Percentiles rank a stretch among this genome's conserved stretches.
Conservation (phyloP, 2,797 vertebrate species). For the Cetoscarus ocellatus region DNA sequence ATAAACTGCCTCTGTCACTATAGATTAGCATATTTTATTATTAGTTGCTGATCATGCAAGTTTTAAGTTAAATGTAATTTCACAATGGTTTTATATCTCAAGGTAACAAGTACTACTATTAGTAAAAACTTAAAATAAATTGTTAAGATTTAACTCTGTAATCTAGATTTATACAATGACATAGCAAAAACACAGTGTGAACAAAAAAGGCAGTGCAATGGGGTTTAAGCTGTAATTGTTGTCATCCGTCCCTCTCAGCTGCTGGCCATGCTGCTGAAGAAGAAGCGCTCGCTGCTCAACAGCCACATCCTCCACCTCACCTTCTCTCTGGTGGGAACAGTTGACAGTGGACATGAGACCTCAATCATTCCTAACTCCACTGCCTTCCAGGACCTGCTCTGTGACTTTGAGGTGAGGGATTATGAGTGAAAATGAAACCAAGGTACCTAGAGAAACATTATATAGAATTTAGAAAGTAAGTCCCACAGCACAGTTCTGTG, state of each 20-base stretch:
- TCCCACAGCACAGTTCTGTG: too few species aligned
- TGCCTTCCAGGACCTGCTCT: constrained; percentile 98
- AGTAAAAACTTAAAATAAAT: neutral
- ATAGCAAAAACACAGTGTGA: neutral
- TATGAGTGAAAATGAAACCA: accelerated
- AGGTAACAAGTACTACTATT: neutral
- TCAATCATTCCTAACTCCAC: constrained; percentile 98
- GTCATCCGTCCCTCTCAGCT: constrained; percentile 79
- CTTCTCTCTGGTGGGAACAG: constrained; percentile 98
- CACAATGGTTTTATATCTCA: neutral
- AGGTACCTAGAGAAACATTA: neutral
- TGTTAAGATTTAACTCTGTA: too few species aligned
- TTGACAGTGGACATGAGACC: constrained; percentile 97
- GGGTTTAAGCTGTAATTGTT: neutral
- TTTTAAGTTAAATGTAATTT: too few species aligned
- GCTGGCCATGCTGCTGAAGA: constrained; percentile 97
- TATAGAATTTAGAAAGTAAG: neutral
- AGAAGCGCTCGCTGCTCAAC: constrained; percentile 96
- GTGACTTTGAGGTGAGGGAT: constrained; percentile 93
- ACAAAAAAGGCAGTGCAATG: neutral
- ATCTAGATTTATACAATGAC: too few species aligned
- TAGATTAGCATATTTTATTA: too few species aligned
- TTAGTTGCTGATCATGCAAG: too few species aligned
- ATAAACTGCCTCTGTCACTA: too few species aligned
- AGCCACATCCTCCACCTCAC: constrained; percentile 99